Percentiles rank a stretch among this genome's conserved stretches.
Conservation (phyloP, 2,888 invertebrate species). For the Aspidiotus destructor region DNA sequence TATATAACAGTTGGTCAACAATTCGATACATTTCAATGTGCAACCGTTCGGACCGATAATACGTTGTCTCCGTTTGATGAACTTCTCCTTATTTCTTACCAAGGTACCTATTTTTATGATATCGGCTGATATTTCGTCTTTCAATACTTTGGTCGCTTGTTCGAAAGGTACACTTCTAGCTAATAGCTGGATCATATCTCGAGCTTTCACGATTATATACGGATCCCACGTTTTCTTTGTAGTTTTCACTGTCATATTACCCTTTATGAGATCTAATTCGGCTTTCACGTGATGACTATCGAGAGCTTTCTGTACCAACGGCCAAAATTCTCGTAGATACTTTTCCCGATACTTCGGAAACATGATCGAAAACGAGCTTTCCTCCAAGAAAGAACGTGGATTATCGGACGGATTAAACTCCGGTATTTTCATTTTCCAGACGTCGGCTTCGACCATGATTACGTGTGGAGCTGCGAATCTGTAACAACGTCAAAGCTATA, state of each 20-base stretch:
- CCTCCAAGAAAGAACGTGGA: constrained; percentile 75
- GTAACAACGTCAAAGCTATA: too few relatives aligned
- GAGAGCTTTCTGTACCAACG: constrained; percentile 77
- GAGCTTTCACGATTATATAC: constrained; percentile 87
- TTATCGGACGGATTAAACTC: constrained; percentile 81
- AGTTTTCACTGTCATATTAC: constrained; percentile 89
- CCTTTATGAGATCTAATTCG: constrained; percentile 84
- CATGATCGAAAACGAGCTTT: constrained; percentile 91
- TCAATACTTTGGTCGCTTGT: constrained; percentile 75
- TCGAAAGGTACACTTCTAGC: constrained; percentile 94
- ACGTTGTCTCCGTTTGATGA: constrained; percentile 86
- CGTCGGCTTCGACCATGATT: constrained; percentile 51
- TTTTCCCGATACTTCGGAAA: constrained; percentile 97
- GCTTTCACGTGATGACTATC: constrained; percentile 69
- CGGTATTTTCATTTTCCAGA: constrained; percentile 78
- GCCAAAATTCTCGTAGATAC: constrained; percentile 91
- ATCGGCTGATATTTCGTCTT: constrained; percentile 87
- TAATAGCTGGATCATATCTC: constrained; percentile 89
- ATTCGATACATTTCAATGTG: constrained; percentile 90
- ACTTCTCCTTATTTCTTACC: constrained; percentile 83
- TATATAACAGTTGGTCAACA: constrained; percentile 92
- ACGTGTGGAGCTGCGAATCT: too few relatives aligned
- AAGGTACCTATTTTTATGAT: constrained; percentile 91
- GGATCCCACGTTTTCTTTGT: constrained; percentile 98
- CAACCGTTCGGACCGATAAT: constrained; percentile 97